phyloP scores from a whole-genome alignment of 2,113 vertebrate genomes.

The Periophthalmodon schlosseri region DNA sequence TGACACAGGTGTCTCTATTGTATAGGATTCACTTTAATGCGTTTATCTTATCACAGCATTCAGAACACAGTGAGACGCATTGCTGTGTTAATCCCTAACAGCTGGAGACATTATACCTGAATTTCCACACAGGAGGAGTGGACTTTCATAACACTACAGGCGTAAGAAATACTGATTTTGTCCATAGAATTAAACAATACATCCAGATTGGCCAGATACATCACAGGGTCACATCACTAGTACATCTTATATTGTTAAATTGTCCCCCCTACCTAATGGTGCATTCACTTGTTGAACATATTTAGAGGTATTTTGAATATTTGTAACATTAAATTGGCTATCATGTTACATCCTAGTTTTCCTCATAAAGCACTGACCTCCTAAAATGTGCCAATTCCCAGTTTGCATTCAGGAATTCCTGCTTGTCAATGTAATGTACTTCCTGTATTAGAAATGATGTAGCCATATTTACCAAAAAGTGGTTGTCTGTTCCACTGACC shows the following conservation, averaged over 20 bases:
- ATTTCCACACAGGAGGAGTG: not conserved
- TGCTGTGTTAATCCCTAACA: not conserved
- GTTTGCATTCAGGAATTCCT: not conserved
- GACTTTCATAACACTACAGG: not conserved
- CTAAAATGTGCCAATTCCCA: not conserved
- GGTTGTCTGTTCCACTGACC: conserved; percentile 7
- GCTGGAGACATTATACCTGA: not conserved
- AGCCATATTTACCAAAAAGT: conserved; percentile 40
- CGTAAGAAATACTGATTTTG: not conserved
- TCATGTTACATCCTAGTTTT: not conserved
- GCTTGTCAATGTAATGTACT: not conserved
- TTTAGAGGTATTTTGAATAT: not conserved
- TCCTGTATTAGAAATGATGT: conserved; percentile 28
- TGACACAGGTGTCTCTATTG: conserved; percentile 42
- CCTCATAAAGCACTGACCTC: not conserved
- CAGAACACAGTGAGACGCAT: not conserved
- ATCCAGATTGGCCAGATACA: too few species aligned
- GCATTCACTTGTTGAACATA: too few species aligned
- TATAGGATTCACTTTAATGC: conserved; percentile 15
- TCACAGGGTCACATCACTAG: too few species aligned
- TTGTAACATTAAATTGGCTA: not conserved
- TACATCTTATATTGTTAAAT: too few species aligned
- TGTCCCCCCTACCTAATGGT: too few species aligned
- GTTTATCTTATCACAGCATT: not conserved
- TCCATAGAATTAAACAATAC: too few species aligned